Evolutionary conservation across 2,113 vertebrate species (phyloP).

Genomic region (Actinemys pallida): DNA sequence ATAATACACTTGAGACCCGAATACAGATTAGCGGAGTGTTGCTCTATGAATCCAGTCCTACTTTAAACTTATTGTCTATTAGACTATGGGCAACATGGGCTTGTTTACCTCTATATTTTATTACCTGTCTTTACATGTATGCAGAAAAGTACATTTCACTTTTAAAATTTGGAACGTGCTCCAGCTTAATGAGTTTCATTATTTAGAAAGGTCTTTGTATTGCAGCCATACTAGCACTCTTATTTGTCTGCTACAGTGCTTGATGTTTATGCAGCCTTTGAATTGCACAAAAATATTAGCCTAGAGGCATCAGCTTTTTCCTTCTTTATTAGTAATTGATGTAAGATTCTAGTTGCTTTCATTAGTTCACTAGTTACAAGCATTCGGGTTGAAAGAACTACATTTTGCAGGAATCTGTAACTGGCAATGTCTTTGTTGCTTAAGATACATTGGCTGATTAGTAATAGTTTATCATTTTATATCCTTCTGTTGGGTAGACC

Average conservation of each 20-base stretch:
- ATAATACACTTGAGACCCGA: conserved; percentile 85
- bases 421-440: conserved; percentile 25
- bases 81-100: conserved; percentile 76
- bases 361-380: background rate
- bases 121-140: conserved; percentile 46
- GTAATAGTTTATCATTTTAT: conserved; percentile 33
- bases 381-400: background rate
- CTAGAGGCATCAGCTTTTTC: background rate
- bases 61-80: conserved; percentile 76
- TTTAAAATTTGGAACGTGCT: conserved; percentile 64
- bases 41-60: conserved; percentile 78
- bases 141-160: conserved; percentile 60
- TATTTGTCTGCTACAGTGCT: background rate
- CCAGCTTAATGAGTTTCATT: background rate
- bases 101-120: conserved; percentile 74
- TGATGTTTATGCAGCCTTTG: fast-evolving
- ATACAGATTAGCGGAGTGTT: conserved; percentile 83
- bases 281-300: conserved; percentile 31
- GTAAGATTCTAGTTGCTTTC: background rate
- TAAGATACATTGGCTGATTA: background rate
- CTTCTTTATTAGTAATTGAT: background rate
- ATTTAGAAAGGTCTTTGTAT: conserved; percentile 30
- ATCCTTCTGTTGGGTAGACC: background rate
- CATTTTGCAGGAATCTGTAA: conserved; percentile 24
- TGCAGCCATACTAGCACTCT: conserved; percentile 43